Evolutionary conservation across 2,888 invertebrate species (phyloP), one percentile per base, ranked within the genome.

Genomic region (Acronicta aceris): DNA sequence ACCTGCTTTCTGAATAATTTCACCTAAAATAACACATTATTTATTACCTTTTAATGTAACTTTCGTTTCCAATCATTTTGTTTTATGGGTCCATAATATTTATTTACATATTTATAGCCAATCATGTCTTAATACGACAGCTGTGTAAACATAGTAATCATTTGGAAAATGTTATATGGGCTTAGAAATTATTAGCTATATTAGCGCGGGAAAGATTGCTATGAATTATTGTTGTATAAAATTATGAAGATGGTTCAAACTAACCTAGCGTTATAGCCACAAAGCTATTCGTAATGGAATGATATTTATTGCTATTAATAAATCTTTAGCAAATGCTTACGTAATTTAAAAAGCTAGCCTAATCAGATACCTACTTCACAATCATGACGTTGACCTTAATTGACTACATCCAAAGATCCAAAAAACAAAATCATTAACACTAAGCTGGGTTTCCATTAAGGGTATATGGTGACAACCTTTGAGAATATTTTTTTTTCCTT

Each of bases 1-100:
- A 77, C 82, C 80, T 65, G 71, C 63, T 81, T 78, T 76, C 71
- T 76, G 76, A 64, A 79, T 78, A 67, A 74, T 75, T 76, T 78
- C 66, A 70, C 71, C 65, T 65, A 64, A 66, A 71, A 68, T 57
- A 60, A 57, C 54, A 53, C 43, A 49, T 38, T 62, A 58, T 66
- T 56, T 76, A 61, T 62, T 67, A 38, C 38, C 38, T 38, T 38
- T 38, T n/a, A 71, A 54, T 43, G 56, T 42, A 42, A 64, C 70
- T 74, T 74, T 75, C 76, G 66, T 36, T 62, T 70, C 16, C 25
- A 57, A 63, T 49, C 59, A 42, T 45, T 61, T 5, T 10, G 48
- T 57, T 74, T 74, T 70, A 74, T 74, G 43, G 58, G 13, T 54
- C 25, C 48, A 59, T 55, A 56, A 61, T 59, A 57, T 65, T 61